phyloP scores from a whole-genome alignment of 64 coral and sea anemone genomes.

The Stichodactyla helianthus region DNA sequence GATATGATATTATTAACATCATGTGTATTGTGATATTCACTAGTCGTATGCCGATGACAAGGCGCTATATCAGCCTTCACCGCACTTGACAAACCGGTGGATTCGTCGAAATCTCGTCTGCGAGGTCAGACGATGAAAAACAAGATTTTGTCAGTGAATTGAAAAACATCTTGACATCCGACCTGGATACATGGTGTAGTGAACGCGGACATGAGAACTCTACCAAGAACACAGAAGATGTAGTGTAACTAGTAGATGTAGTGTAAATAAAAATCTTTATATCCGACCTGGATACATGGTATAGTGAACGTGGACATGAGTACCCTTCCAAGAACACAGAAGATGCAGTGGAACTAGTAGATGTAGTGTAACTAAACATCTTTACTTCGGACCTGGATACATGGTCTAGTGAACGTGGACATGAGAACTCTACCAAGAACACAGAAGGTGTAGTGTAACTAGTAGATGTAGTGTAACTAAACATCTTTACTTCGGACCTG shows the following conservation, averaged over 20 bases:
- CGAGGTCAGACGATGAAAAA: constrained; percentile 2
- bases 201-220: neutral
- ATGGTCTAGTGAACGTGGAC: too few species aligned
- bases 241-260: too few species aligned
- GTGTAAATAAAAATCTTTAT: constrained; percentile 21
- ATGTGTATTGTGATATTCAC: neutral
- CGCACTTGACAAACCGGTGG: constrained; percentile 12
- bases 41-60: constrained; percentile 24
- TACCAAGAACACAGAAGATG: neutral
- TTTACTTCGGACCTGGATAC: too few species aligned
- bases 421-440: too few species aligned
- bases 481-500: neutral
- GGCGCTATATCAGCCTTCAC: constrained; percentile 23
- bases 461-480: too few species aligned
- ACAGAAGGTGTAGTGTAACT: too few species aligned
- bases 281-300: too few species aligned
- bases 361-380: too few species aligned
- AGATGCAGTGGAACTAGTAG: too few species aligned
- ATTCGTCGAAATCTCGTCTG: neutral
- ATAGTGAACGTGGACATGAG: too few species aligned
- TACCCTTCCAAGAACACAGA: too few species aligned
- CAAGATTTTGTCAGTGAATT: constrained; percentile 22
- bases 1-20: neutral
- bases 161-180: constrained; percentile 8
- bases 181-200: neutral